Percentiles rank a stretch among this genome's conserved stretches.
These are phyloP conservation scores for Cololabis saira DNA, from an alignment of 2,113 vertebrate species.

Conservation along the genomic window DNA sequence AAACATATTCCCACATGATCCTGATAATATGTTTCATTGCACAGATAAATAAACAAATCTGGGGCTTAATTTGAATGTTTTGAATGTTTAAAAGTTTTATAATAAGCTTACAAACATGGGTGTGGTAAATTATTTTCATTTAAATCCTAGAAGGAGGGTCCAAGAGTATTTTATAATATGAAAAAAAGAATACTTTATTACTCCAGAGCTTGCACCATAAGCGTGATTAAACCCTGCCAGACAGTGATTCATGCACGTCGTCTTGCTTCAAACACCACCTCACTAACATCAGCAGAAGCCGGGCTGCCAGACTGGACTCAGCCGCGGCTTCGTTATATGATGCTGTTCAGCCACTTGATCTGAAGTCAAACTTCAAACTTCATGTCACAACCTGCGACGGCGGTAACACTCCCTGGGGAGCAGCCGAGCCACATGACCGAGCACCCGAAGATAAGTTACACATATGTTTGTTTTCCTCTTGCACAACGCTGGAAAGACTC, in stretches of 20 bases:
- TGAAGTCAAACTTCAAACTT: background rate
- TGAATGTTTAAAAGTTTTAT: no score
- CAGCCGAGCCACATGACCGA: background rate
- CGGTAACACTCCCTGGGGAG: slow-evolving; percentile 16
- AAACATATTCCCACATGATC: no score
- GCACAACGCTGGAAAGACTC: slow-evolving; percentile 19
- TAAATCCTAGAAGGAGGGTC: background rate
- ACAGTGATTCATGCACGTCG: slow-evolving; percentile 10
- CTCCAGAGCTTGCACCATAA: background rate
- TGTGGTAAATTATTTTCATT: background rate
- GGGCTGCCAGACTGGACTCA: background rate
- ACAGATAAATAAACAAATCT: no score
- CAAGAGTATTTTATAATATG: background rate
- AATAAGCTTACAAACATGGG: background rate
- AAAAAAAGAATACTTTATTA: no score
- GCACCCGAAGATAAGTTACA: background rate
- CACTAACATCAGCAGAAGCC: background rate
- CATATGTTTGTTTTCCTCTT: slow-evolving; percentile 5
- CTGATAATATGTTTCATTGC: no score
- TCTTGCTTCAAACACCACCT: background rate
- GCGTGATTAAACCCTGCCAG: background rate
- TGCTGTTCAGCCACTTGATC: background rate
- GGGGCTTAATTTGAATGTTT: no score
- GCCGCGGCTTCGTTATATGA: background rate
- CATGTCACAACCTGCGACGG: background rate